phyloP scores from a whole-genome alignment of 2,113 vertebrate genomes.

The Bufo gargarizans region DNA sequence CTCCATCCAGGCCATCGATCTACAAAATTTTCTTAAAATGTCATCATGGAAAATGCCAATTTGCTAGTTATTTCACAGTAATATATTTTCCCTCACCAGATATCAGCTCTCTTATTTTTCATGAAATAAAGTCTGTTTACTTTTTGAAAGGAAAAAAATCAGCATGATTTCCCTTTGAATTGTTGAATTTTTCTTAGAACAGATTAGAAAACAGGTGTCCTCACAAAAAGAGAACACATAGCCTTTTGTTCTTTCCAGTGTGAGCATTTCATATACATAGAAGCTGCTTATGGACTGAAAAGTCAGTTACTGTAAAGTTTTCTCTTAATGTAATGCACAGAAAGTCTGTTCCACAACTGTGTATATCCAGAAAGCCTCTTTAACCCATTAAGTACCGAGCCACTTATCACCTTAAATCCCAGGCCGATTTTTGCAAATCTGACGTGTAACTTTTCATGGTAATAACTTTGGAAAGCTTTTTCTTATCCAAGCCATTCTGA shows the following conservation, averaged over 20 bases:
- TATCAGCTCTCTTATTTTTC: neutral
- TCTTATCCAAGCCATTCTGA: too few species aligned
- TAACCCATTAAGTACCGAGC: too few species aligned
- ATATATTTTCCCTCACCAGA: neutral
- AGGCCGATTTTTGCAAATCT: too few species aligned
- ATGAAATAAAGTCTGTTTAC: neutral
- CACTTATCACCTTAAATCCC: too few species aligned
- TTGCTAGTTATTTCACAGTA: neutral
- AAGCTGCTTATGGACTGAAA: neutral
- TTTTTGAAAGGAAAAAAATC: neutral
- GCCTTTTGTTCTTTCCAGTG: neutral
- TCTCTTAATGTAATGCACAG: neutral
- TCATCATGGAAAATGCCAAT: neutral
- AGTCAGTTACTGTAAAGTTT: neutral
- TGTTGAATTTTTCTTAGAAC: neutral
- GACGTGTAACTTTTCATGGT: too few species aligned
- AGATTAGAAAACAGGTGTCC: neutral
- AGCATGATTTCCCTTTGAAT: neutral
- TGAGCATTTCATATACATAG: neutral
- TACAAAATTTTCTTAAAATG: neutral
- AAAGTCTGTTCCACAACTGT: neutral
- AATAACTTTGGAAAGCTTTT: too few species aligned
- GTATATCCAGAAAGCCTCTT: too few species aligned
- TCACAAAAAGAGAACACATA: neutral
- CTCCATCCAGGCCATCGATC: neutral